Base-by-base conservation (phyloP, 2,113 vertebrate genomes). In the Daboia siamensis region DNA sequence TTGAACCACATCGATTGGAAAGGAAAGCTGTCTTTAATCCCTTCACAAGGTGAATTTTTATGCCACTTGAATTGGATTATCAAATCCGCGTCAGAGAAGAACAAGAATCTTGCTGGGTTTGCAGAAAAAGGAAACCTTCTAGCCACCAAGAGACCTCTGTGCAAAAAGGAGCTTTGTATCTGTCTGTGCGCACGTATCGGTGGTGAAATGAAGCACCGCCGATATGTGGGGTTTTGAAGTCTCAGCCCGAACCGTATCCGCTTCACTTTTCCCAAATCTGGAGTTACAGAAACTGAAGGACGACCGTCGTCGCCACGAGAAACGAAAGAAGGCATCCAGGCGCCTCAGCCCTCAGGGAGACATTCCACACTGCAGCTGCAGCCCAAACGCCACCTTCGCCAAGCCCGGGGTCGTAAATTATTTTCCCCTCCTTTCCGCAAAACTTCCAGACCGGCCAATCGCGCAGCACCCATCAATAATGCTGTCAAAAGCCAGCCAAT, bases 401-500 rank as follows among this genome's bases (percentile, higher is more conserved):
- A 15, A 80, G 92, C 89, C 92, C 64, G 29, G 59, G 88, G 52
- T 39, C 92, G 88, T 95, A 94, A 94, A 95, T 95, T 92, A 94
- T 80, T 46, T 29, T 89, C 91, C 91, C 92, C 56, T 46, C 88
- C 88, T 54, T 21, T 89, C 55, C 3, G 74, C 92, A 13, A 86
- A 92, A 93, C 64, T 2, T 74, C 59, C 80, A 26, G 51, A 26
- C 90, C 33, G 7, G 33, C 95, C 95, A 95, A 95, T 95, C 56
- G 93, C 87, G 44, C 24, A 12, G n/a, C 29, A 7, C 39, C 85
- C 91, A 94, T 95, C 93, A 94, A 95, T 95, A 91, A 95, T 87
- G 56, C 93, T 95, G 95, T 94, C 95, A 94, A 88, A 84, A 13
- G 48, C 52, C 92, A 92, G 93, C 95, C 95, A 95, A 95, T 94